Base-by-base conservation (phyloP, 2,113 vertebrate genomes). In the Otocyon megalotis region DNA sequence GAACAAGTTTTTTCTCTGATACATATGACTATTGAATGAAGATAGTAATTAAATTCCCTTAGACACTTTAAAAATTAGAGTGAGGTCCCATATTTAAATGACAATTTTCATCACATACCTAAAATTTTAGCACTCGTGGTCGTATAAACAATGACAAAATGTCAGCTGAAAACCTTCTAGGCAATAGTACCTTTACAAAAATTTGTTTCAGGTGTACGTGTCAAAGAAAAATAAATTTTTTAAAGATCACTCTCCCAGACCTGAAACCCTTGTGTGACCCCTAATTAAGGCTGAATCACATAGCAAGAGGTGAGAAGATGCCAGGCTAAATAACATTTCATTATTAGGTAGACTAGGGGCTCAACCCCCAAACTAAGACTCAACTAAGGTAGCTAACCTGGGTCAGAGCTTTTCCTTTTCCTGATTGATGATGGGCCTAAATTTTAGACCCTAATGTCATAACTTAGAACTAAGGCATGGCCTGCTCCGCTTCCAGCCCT, bases 81-180 rank as follows among this genome's bases (percentile, higher is more conserved):
- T 69, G 54, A 92, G 58, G 14, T 14, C n/a, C 9, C 16, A 19
- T 19, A 63, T 63, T 53, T 48, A 69, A 91, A 56, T 88, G 60
- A 94, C 37, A 63, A 28, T 56, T 20, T 63, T 80, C 54, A 83
- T 37, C 24, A 71, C 30, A 80, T 35, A 19, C 69, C 2, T 72
- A 88, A 89, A 63, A 71, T 19, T 37, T 28, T 50, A 28, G 77
- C n/a, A 30, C 82, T 81, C 37, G 28, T 2, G n/a, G 60, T 11
- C 58, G 53, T 60, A 22, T 50, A 71, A 88, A 26, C 43, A 28
- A 71, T 63, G 35, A 69, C 79, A 43, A 72, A 77, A 91, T 58
- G 13, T 77, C 15, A 88, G 32, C 83, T 88, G 54, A 48, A 94
- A 92, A 65, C 79, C 65, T 94, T 77, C 82, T 76, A 80, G 26